Evolutionary conservation across 2,888 invertebrate species (phyloP), one percentile per base, ranked within the genome.

Genomic region (Oeneis ivallda): DNA sequence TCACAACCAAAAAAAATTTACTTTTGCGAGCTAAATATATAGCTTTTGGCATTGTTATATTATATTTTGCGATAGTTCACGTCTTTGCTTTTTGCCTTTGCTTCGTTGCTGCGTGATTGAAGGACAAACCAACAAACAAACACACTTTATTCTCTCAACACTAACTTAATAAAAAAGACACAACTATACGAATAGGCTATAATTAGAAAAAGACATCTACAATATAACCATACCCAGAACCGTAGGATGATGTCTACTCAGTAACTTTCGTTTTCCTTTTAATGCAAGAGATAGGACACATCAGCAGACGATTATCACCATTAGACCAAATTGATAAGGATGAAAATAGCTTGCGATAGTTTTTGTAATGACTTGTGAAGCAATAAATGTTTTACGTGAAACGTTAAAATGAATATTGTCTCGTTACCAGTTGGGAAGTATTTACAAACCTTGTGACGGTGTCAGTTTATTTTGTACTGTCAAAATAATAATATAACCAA

Each of bases 221-320:
- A 54, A 26, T 26, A 26, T 19, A 11, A 19, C 49, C 54, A 52
- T 41, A 57, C 57, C 57, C 52, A 41, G 61, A 61, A 56, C 62
- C 49, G 57, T 65, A 62, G 68, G 65, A 65, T 53, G 65, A 65
- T 53, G 68, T 68, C 62, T 68, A 59, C 32, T 19, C 41, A 45
- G 61, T 66, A 58, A 69, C 68, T 69, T 69, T 69, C 68, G 64
- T 66, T 69, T 69, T 69, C 66, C 66, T 59, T 66, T 56, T 64
- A 64, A 57, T 57, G 56, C 43, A 39, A 19, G 41, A 15, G 49
- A 11, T 10, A 54, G 15, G 37, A 54, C 37, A 37, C 34, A 10
- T 10, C 7, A 6, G n/a, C 17, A 54, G 17, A n/a, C 17, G 11
- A 67, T 56, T 43, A 39, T 41, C 32, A 9, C 17, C 49, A n/a